Evolutionary conservation across 1,140 invertebrate species (phyloP), one percentile per base, ranked within the genome.

Genomic region (Zaprionus lachaisei): DNA sequence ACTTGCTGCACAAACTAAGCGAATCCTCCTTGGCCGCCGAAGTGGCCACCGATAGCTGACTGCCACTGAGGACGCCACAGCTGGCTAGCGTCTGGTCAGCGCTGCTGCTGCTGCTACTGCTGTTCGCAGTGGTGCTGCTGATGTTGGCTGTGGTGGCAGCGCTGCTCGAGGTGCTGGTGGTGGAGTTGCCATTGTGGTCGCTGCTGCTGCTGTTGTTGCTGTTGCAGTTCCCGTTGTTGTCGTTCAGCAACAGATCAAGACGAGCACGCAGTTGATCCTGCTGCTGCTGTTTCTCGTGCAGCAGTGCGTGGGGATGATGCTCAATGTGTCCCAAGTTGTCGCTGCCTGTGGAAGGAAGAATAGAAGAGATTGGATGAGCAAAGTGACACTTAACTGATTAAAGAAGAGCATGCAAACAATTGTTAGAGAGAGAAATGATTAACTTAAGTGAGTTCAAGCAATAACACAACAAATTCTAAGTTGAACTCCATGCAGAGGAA

Each of bases 211-310:
- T 71, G 91, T 93, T 92, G 77, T 78, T 80, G 41, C 74, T 62
- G 44, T 67, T 83, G 55, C 74, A 78, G 44, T 84, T 84, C 1
- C 70, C 71, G 60, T 94, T 79, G 72, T 94, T 93, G 81, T 96
- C 96, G 2, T 97, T 97, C 20, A 98, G 93, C 15, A 98, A 93
- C 7, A 98, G 93, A 4, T 97, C 97, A 28, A 98, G 93, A 1
- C 97, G 94, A 94, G 97, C 97, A 93, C 98, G 97, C 31, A 98
- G 94, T 92, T 98, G 97, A 90, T 92, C 90, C 77, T 92, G 91
- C 37, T 92, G 91, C 47, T 92, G 83, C 62, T 89, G 91, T 54
- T 92, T 92, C 26, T 91, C 86, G 38, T 69, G 79, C 4, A 89
- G 51, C 17, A 79, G 58, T 17, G 71, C 69, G 4, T 75, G 72